Evolutionary conservation across 2,888 invertebrate genomes (phyloP), one percentile per base, ranked within the genome.

Genomic region (Baronia brevicornis): DNA sequence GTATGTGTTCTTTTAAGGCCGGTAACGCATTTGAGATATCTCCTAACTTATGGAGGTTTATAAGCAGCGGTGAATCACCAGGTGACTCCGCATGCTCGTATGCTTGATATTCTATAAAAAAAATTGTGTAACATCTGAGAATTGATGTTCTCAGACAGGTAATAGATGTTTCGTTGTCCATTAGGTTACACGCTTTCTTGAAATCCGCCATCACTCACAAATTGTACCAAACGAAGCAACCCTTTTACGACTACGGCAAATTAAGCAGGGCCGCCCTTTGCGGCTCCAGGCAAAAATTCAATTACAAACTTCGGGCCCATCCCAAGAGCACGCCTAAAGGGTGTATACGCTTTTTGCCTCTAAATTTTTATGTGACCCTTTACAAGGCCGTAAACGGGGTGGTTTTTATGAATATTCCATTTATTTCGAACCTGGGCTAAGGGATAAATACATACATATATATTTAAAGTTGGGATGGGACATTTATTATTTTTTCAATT

Each of bases 201-300:
- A 2, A 21, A 38, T 39, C 30, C 31, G 23, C 6, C 29, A 10
- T 22, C 39, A 20, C 51, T 35, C 29, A 4, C 26, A 3, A 3
- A 33, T 51, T 54, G 38, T 4, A 45, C 66, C 61, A 48, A 17
- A 23, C 39, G 18, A 43, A 25, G 49, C 48, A 77, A 78, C 77
- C 82, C 78, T 79, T 79, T 73, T 63, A 56, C 49, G 73, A 60
- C 67, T 67, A 55, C 67, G 69, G 68, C 70, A 78, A 80, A 82
- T 84, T 82, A 82, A 73, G 75, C 80, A 78, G 67, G 68, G 60
- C 60, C 56, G 67, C 78, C 82, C 82, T 78, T 73, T 79, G 82
- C 74, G 80, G 80, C 79, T 74, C 60, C 63, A 74, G 79, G 80
- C 80, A 77, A 82, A 80, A 84, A 84, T 84, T 84, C 82, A 84